Base-by-base conservation (phyloP, 2,797 vertebrate genomes). In the Dicrostonyx torquatus region DNA sequence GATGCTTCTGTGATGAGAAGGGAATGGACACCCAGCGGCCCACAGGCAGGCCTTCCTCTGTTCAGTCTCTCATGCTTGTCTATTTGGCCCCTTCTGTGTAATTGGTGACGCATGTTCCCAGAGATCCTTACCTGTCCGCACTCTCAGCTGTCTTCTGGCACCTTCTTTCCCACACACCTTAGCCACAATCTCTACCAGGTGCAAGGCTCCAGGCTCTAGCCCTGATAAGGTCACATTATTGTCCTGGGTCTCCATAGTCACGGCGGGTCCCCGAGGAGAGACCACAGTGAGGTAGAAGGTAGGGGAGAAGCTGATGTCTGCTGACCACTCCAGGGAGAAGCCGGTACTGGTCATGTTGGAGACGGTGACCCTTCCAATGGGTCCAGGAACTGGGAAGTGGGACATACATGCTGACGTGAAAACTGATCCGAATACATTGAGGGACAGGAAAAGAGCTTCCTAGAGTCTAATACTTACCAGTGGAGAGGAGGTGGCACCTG, bases 61-160 rank as follows among this genome's bases (percentile, higher is more conserved):
- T 7, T 11, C 31, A 20, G 12, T 2, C 53, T 29, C 9, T 20
- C 17, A 1, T 0, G 3, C 48, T 4, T 24, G 31, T 13, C 4
- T 53, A 20, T 1, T 26, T n/a, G 34, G 24, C 60, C 70, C 14
- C 60, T 31, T 6, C 20, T 70, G 40, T 58, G 43, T 43, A 48
- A 20, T 0, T 0, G 31, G 91, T 15, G 24, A 55, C 7, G 24
- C 12, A 10, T 3, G 0, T 31, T 64, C 84, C 78, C 53, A 15
- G n/a, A 85, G 10, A 5, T 37, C 93, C 72, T 97, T 96, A 98
- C 98, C 98, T 50, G 98, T 99, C 89, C 96, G 98, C 88, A 98
- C 97, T 80, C 83, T 96, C 34, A 98, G 80, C 7, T 34, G 72
- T 5, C 58, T 40, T 10, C 94, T 0, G 2, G 37, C 55, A 34